These are phyloP conservation scores for Copsychus sechellarum DNA, from an alignment of 2,113 vertebrate species.

Conservation along the genomic window DNA sequence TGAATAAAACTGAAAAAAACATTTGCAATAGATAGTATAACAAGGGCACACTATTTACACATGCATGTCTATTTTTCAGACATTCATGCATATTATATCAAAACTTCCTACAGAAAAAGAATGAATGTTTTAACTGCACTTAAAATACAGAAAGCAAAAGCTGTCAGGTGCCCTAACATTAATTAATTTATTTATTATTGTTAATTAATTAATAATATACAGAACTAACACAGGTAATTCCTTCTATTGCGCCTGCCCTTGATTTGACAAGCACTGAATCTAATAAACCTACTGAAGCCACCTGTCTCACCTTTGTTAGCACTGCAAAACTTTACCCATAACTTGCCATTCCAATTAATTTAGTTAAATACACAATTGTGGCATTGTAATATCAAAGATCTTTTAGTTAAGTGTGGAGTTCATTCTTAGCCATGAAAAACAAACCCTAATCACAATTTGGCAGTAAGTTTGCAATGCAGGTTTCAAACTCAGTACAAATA, in stretches of 20 bases:
- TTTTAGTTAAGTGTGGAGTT: not conserved
- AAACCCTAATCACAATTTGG: not conserved
- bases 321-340: not conserved
- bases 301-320: not conserved
- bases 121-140: not conserved
- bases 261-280: not conserved
- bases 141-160: not conserved
- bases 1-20: not conserved
- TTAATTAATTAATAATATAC: not conserved
- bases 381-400: not conserved
- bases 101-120: not conserved
- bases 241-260: not conserved
- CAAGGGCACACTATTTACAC: not conserved
- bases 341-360: not conserved
- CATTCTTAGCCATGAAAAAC: not conserved
- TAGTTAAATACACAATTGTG: not conserved
- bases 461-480: not conserved
- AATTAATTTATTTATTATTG: not conserved
- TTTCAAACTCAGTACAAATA: not conserved
- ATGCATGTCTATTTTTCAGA: not conserved
- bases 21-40: not conserved
- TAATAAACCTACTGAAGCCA: not conserved
- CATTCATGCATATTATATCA: not conserved
- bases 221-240: not conserved
- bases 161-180: not conserved